A percentile compares a stretch with the other conserved stretches of the same genome.
Conservation (phyloP, 1,140 invertebrate species). For the Steinernema khuongi region DNA sequence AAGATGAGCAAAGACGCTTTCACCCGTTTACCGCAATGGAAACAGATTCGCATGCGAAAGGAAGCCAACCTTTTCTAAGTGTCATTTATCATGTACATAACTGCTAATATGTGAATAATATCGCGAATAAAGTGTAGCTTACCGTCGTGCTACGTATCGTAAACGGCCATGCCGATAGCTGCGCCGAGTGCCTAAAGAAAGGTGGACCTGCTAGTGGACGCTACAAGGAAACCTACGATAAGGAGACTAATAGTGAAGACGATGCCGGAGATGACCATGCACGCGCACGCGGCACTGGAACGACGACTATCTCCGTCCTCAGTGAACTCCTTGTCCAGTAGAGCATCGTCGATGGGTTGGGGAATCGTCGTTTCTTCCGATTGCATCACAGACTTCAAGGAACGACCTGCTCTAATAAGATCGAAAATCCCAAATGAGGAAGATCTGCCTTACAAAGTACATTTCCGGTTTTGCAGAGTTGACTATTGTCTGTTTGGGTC, state of each 20-base stretch:
- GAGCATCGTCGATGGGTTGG: too few relatives aligned
- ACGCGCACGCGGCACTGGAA: not conserved
- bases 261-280: not conserved
- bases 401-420: too few relatives aligned
- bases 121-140: not conserved
- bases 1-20: conserved; percentile 21
- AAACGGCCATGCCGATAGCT: not conserved
- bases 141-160: not conserved
- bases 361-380: too few relatives aligned
- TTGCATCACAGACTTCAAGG: too few relatives aligned
- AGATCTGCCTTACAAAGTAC: too few relatives aligned
- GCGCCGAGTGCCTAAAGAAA: not conserved
- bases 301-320: not conserved
- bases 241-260: not conserved
- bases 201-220: not conserved
- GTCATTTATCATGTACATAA: not conserved
- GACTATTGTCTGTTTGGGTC: too few relatives aligned
- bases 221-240: not conserved
- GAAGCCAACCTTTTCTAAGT: conserved; percentile 26
- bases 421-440: too few relatives aligned
- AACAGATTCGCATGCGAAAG: conserved; percentile 33
- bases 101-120: not conserved
- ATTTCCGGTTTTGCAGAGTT: too few relatives aligned
- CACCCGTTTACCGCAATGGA: conserved; percentile 26
- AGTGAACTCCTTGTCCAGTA: not conserved